Base-by-base conservation (phyloP, 2,113 vertebrate species). In the Harpagus bidentatus region DNA sequence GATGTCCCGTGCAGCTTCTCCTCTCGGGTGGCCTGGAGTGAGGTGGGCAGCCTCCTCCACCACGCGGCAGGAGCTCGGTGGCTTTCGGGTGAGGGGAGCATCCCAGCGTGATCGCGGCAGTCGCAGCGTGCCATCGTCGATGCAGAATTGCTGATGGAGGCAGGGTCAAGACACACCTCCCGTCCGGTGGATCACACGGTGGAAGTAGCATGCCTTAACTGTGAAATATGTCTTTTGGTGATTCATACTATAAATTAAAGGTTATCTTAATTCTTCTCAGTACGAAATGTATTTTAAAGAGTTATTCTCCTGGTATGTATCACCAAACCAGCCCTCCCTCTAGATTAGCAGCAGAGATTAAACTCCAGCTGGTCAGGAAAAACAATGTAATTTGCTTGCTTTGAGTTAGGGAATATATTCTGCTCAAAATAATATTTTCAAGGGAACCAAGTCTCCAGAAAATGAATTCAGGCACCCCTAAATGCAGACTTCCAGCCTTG, bases 191-290 rank as follows among this genome's bases (percentile, higher is more conserved):
- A 71, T 73, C 31, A 28, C 43, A 74, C 23, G 26, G 31, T 29
- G 36, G 16, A 95, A 93, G 31, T 69, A 59, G 53, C 86, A 92
- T 84, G 40, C 48, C 79, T 58, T 86, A 82, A 76, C 69, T 69
- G 56, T 76, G 88, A 91, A 97, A 91, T 91, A 84, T 70, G 67
- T 42, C 53, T 95, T 90, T 89, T 85, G 88, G 43, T 86, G 92
- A 97, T 69, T 96, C 96, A 97, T 91, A 9, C 61, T 76, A 66
- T 82, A 95, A 97, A 89, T 92, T 96, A 96, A 97, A 96, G 82
- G 93, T 97, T 96, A 93, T 94, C 69, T 16, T 91, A 63, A 92
- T 86, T 84, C 78, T 87, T 93, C 91, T 65, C 48, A 79, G 83
- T 72, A 91, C 40, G 87, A 82, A 79, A 82, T 93, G 91, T 96